phyloP scores from a whole-genome alignment of 2,888 invertebrate species.

The Brenthis daphne region DNA sequence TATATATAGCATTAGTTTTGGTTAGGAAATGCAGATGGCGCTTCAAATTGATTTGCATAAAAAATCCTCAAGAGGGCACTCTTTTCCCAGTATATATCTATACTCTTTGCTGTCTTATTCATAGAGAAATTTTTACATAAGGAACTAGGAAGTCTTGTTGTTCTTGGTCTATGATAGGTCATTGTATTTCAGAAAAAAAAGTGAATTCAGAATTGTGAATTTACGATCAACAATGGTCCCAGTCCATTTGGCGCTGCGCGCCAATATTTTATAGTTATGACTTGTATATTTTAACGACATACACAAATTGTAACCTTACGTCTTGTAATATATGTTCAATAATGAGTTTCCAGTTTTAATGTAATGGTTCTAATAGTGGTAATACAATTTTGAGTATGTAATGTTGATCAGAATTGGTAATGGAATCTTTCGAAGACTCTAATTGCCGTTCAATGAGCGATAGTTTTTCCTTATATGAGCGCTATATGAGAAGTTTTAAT shows the following conservation, averaged over 20 bases:
- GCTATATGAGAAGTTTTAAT: slow-evolving; percentile 75
- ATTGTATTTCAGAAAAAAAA: not conserved
- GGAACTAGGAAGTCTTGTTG: too few relatives aligned
- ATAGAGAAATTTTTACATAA: too few relatives aligned
- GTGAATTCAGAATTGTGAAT: not conserved
- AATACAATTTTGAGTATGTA: slow-evolving; percentile 3
- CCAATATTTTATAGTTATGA: not conserved
- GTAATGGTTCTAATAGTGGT: not conserved
- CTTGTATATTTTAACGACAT: too few relatives aligned
- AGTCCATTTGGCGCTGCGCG: slow-evolving; percentile 7
- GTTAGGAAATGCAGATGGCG: too few relatives aligned
- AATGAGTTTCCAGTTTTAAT: not conserved
- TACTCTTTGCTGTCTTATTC: too few relatives aligned
- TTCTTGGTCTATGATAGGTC: not conserved
- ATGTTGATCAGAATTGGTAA: slow-evolving; percentile 56
- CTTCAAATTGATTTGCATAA: too few relatives aligned
- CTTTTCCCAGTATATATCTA: too few relatives aligned
- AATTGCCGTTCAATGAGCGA: slow-evolving; percentile 75
- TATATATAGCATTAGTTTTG: too few relatives aligned
- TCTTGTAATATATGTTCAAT: too few relatives aligned
- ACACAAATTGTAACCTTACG: too few relatives aligned
- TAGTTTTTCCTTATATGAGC: slow-evolving; percentile 74
- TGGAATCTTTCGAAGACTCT: slow-evolving; percentile 76
- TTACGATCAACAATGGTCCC: slow-evolving; percentile 11
- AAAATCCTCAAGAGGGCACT: too few relatives aligned